A percentile compares a stretch with the other conserved stretches of the same genome.
Conservation (phyloP, 2,113 vertebrate genomes). For the Otis tarda region DNA sequence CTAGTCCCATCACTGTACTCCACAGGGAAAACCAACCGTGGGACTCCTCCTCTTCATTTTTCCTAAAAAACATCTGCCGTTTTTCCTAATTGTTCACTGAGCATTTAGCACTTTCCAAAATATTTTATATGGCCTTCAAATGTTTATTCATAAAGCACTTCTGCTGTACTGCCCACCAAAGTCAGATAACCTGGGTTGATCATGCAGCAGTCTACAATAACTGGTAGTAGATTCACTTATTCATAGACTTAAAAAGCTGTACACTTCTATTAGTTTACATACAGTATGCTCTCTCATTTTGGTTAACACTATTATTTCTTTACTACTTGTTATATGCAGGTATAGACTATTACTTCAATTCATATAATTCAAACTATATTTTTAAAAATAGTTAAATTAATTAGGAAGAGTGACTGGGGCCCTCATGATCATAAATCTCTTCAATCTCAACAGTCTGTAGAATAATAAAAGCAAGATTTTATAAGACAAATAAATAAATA, state of each 20-base stretch:
- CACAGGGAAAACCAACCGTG: neutral
- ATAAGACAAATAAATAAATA: neutral
- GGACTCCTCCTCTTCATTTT: neutral
- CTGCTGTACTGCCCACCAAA: neutral
- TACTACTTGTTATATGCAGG: neutral
- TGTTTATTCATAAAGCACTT: neutral
- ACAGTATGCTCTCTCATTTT: neutral
- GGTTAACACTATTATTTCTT: neutral
- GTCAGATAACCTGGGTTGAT: neutral
- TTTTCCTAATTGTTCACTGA: neutral
- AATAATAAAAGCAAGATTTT: neutral
- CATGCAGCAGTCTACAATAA: neutral
- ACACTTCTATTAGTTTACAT: neutral
- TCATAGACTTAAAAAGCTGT: neutral
- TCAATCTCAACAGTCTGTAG: neutral
- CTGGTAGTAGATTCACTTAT: neutral
- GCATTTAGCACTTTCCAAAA: neutral
- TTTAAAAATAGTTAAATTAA: neutral
- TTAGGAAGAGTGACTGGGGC: neutral
- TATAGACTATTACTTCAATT: neutral
- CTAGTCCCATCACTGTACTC: neutral
- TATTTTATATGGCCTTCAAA: neutral
- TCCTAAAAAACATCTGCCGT: neutral
- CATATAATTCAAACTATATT: neutral
- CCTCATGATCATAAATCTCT: neutral